A percentile compares a stretch with the other conserved stretches of the same genome.
Evolutionary conservation across 2,888 invertebrate genomes (phyloP).

Genomic region (Stenurella melanura): DNA sequence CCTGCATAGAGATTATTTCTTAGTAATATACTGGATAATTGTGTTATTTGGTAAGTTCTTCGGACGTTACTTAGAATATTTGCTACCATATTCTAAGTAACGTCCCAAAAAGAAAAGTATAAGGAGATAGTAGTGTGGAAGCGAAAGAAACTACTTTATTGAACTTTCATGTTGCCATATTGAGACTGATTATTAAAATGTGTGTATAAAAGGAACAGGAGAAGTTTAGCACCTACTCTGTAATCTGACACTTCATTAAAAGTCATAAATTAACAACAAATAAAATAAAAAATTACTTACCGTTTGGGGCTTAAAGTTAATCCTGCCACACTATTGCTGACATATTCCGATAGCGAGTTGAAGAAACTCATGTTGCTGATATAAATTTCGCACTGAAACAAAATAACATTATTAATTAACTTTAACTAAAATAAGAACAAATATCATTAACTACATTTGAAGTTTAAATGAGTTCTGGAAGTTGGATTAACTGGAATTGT

Average conservation of each 20-base stretch:
- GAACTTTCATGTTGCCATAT: too few relatives aligned
- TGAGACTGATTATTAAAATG: too few relatives aligned
- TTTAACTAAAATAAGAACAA: constrained; percentile 5
- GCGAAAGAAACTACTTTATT: too few relatives aligned
- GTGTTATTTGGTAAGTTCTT: too few relatives aligned
- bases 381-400: constrained; percentile 32
- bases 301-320: constrained; percentile 82
- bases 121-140: too few relatives aligned
- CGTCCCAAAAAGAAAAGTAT: too few relatives aligned
- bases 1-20: too few relatives aligned
- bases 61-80: too few relatives aligned
- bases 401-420: constrained; percentile 31
- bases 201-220: too few relatives aligned
- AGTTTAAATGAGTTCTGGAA: constrained; percentile 28
- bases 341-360: constrained; percentile 89
- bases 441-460: constrained; percentile 22
- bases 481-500: constrained; percentile 28
- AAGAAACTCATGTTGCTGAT: constrained; percentile 85
- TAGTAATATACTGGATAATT: too few relatives aligned
- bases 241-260: neutral
- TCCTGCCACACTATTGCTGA: constrained; percentile 90
- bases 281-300: constrained; percentile 61
- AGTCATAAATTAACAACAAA: neutral
- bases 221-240: too few relatives aligned
- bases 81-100: too few relatives aligned